Evolutionary conservation across 2,888 invertebrate species (phyloP).

Genomic region (Chromoteleia sp.): DNA sequence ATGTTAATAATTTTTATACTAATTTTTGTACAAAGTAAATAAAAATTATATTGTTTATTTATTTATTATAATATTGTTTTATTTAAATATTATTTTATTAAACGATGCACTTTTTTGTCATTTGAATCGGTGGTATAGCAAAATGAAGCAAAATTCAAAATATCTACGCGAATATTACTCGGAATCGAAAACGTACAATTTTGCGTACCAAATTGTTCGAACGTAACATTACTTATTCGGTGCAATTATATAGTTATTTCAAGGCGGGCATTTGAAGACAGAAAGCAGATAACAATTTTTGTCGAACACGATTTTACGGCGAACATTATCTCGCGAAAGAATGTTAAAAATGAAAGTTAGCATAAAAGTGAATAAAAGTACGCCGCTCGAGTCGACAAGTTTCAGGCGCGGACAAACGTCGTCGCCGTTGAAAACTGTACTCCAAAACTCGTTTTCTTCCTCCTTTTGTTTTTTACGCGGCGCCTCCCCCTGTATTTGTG

Average conservation of each 20-base stretch:
- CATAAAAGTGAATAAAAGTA: slow-evolving; percentile 64
- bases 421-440: slow-evolving; percentile 65
- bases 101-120: too few relatives aligned
- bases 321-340: slow-evolving; percentile 40
- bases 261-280: slow-evolving; percentile 3
- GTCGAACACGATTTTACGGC: slow-evolving; percentile 54
- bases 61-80: too few relatives aligned
- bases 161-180: too few relatives aligned
- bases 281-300: slow-evolving; percentile 47
- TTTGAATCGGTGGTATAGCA: too few relatives aligned
- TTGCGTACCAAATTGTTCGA: not conserved
- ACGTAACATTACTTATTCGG: slow-evolving; percentile 1
- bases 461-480: slow-evolving; percentile 69
- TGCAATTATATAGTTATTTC: slow-evolving; percentile 34
- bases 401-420: slow-evolving; percentile 56
- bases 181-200: too few relatives aligned
- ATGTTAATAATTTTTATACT: too few relatives aligned
- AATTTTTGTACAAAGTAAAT: too few relatives aligned
- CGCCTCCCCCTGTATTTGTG: slow-evolving; percentile 58
- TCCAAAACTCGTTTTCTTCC: slow-evolving; percentile 71
- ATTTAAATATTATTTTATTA: too few relatives aligned
- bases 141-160: too few relatives aligned
- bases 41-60: not conserved
- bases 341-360: slow-evolving; percentile 62
- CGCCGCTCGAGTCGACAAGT: slow-evolving; percentile 40